Evolutionary conservation across 2,888 invertebrate genomes (phyloP), one percentile per base, ranked within the genome.

Genomic region (Microplitis manilae): DNA sequence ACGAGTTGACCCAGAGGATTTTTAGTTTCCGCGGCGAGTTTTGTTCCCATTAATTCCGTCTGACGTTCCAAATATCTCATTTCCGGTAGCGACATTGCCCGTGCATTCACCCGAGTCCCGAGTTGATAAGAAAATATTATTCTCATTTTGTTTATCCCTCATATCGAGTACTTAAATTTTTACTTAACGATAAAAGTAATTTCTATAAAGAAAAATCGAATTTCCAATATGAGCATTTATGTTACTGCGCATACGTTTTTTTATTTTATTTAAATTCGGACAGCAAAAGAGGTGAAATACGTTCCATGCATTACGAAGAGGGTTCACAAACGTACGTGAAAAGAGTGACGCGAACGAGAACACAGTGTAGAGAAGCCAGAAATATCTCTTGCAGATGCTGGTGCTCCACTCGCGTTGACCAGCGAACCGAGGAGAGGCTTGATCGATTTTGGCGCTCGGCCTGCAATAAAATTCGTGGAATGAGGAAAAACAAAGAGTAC

Each of bases 11-110:
- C 9, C n/a, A 8, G 15, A 17, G 38, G n/a, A 40, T 39, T 39
- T 72, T 62, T 15, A 30, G 5, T 20, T 39, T 70, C 38, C 5
- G 30, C 17, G 20, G 60, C 9, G 61, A 7, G 17, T 50, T 61
- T 72, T 72, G 38, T 62, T 65, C 30, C 30, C 38, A 65, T 65
- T 65, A 30, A 65, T 72, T 72, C 72, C 38, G 61, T 60, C 61
- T 40, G 62, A 72, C 39, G 62, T 38, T 72, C 39, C 61, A 72
- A 72, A 72, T 72, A 62, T 72, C 72, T 72, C 62, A 72, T 72
- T 72, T 72, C 72, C 72, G 62, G 72, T 64, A 8, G 20, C 15
- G 62, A 20, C 40, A 40, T 72, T 61, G 17, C 38, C 30, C 7
- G 72, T 72, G 17, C 60, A 62, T 17, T 72, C 64, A 15, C 60